These are phyloP conservation scores for Cephus sareptanus DNA, from an alignment of 2,888 invertebrate genomes.

Conservation along the genomic window DNA sequence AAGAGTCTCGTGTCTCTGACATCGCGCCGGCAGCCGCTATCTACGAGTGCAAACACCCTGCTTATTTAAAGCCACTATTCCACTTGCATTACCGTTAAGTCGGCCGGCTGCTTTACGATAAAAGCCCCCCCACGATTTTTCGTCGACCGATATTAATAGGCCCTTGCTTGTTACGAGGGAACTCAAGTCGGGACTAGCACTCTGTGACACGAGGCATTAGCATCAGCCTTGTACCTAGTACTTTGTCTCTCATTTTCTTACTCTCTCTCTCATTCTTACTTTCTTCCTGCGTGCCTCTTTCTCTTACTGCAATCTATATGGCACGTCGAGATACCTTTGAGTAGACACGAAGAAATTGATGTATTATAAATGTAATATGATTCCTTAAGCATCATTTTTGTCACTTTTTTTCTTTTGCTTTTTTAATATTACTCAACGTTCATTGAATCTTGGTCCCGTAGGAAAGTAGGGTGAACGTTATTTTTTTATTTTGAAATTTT, in stretches of 20 bases:
- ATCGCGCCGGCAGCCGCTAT: conserved; percentile 21
- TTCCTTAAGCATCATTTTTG: background rate
- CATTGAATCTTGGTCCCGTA: background rate
- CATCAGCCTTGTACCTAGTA: background rate
- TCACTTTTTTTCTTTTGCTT: background rate
- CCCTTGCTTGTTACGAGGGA: background rate
- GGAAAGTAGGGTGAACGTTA: background rate
- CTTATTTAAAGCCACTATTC: conserved; percentile 52
- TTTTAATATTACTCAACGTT: background rate
- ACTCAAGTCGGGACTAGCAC: background rate
- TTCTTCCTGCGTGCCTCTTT: background rate
- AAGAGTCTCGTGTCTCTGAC: conserved; percentile 35
- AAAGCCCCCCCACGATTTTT: conserved; percentile 37
- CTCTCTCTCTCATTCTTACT: too few species aligned
- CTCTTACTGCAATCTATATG: background rate
- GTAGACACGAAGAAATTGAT: background rate
- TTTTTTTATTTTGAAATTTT: background rate
- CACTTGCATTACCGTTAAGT: conserved; percentile 42
- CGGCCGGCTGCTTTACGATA: conserved; percentile 46
- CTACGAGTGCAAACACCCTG: conserved; percentile 52
- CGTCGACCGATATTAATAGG: conserved; percentile 1
- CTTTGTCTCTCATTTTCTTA: background rate
- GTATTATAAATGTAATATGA: background rate
- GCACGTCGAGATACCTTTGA: background rate
- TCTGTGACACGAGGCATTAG: background rate